phyloP scores from a whole-genome alignment of 2,113 vertebrate genomes.

The Hoplias malabaricus region DNA sequence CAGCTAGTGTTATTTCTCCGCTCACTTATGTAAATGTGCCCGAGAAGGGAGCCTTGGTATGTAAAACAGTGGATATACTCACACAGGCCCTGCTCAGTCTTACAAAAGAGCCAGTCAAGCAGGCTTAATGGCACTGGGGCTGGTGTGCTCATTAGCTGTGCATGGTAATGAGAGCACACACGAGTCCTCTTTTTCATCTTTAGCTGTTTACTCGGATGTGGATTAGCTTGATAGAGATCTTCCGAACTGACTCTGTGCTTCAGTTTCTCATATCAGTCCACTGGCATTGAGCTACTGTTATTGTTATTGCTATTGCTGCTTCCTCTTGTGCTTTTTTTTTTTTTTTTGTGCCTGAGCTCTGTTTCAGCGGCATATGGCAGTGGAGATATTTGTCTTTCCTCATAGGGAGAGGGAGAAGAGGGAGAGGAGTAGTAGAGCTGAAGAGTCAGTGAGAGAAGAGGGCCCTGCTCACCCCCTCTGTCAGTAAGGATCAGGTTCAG shows the following conservation, averaged over 20 bases:
- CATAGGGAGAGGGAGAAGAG: conserved; percentile 51
- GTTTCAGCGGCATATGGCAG: conserved; percentile 9
- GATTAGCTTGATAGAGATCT: conserved; percentile 66
- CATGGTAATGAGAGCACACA: conserved; percentile 50
- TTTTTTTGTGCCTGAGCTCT: neutral
- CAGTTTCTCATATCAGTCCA: conserved; percentile 13
- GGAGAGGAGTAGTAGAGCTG: conserved; percentile 36
- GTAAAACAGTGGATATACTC: conserved; percentile 31
- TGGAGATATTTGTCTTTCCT: conserved; percentile 26
- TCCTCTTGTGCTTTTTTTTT: neutral
- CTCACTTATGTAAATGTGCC: conserved; percentile 22
- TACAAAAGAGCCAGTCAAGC: conserved; percentile 63
- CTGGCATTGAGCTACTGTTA: conserved; percentile 4
- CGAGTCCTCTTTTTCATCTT: conserved; percentile 61
- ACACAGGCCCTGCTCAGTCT: conserved; percentile 41
- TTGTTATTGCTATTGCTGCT: neutral
- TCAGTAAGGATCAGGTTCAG: conserved; percentile 51
- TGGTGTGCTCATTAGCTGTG: conserved; percentile 67
- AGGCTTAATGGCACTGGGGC: conserved; percentile 59
- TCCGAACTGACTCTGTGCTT: conserved; percentile 36
- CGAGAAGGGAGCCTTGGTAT: conserved; percentile 10
- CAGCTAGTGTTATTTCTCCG: neutral
- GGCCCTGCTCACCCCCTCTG: conserved; percentile 42
- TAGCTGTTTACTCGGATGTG: conserved; percentile 57
- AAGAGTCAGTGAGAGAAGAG: conserved; percentile 40